Percentiles rank a stretch among this genome's conserved stretches.
These are phyloP conservation scores for Ligdia adustata DNA, from an alignment of 2,888 invertebrate species.

Conservation along the genomic window DNA sequence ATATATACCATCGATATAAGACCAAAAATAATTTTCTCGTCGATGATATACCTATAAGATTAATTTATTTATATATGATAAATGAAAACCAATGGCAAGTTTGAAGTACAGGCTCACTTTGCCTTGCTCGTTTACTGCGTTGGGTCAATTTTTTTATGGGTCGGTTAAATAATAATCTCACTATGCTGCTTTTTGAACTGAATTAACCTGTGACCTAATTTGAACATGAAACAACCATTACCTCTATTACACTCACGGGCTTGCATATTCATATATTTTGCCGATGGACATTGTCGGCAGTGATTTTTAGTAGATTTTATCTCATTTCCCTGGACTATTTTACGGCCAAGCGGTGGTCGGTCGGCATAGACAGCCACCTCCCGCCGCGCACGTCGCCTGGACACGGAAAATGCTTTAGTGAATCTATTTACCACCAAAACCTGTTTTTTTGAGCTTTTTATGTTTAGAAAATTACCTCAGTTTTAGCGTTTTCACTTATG, in stretches of 20 bases:
- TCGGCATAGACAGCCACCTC: slow-evolving; percentile 28
- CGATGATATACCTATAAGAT: too few species aligned
- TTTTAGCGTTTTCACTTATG: too few species aligned
- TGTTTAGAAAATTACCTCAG: neutral
- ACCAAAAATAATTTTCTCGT: too few species aligned
- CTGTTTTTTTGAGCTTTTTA: slow-evolving; percentile 32
- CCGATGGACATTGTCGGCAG: neutral
- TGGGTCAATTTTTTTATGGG: too few species aligned
- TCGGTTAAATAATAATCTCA: too few species aligned
- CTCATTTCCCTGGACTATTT: slow-evolving; percentile 36
- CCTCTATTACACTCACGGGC: neutral
- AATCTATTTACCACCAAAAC: slow-evolving; percentile 69
- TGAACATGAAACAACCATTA: slow-evolving; percentile 13
- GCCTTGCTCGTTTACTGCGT: too few species aligned
- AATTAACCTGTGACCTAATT: too few species aligned
- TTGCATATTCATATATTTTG: neutral
- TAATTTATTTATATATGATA: too few species aligned
- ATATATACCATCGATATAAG: too few species aligned
- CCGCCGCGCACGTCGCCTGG: slow-evolving; percentile 49
- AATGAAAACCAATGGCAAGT: too few species aligned
- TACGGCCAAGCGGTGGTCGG: slow-evolving; percentile 34
- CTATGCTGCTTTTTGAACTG: too few species aligned
- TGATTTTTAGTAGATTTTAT: slow-evolving; percentile 17
- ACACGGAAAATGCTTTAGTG: slow-evolving; percentile 78
- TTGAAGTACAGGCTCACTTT: too few species aligned